These are phyloP conservation scores for Caerostris extrusa DNA, from an alignment of 1,140 invertebrate genomes.

Conservation along the genomic window DNA sequence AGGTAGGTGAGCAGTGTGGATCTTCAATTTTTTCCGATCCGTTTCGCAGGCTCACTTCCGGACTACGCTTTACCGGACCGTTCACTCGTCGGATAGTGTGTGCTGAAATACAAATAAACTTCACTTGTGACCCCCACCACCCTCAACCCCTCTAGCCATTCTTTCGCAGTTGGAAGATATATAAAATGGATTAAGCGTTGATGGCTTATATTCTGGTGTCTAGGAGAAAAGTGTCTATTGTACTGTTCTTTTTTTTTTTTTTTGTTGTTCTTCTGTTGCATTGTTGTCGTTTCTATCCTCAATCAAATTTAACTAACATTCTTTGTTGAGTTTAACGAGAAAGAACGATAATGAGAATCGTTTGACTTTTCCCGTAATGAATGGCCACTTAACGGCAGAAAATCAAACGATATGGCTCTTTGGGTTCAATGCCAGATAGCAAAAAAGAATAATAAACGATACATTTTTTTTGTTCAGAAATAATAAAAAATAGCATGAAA, in stretches of 20 bases:
- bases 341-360: conserved; percentile 12
- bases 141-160: not conserved
- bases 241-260: not conserved
- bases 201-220: not conserved
- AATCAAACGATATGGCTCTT: not conserved
- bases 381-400: conserved; percentile 21
- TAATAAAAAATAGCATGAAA: too few relatives aligned
- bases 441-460: too few relatives aligned
- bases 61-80: conserved; percentile 31
- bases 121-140: not conserved
- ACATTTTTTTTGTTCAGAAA: too few relatives aligned
- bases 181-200: conserved; percentile 60
- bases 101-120: conserved; percentile 59
- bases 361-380: conserved; percentile 46
- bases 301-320: conserved; percentile 31
- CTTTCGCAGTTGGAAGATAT: not conserved
- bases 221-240: not conserved
- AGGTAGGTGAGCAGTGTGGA: conserved; percentile 47
- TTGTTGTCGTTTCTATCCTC: not conserved
- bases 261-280: not conserved
- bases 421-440: too few relatives aligned
- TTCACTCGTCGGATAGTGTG: conserved; percentile 43
- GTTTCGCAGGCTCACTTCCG: conserved; percentile 49
- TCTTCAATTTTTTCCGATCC: conserved; percentile 56
- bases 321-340: conserved; percentile 1